Conservation (phyloP, 1,140 invertebrate species). For the Archivesica marissinica region DNA sequence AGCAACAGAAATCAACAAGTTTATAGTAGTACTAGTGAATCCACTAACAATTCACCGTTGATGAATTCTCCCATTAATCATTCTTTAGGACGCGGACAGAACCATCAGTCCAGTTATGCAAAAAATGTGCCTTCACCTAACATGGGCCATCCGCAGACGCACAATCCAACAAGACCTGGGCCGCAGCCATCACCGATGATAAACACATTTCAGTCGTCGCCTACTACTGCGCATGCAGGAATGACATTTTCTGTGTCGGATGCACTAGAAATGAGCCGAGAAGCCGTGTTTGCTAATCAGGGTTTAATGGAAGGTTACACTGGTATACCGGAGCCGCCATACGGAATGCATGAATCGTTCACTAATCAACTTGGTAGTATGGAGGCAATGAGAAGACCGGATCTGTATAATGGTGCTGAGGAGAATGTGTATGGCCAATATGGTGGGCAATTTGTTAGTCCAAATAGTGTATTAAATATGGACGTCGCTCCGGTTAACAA, state of each 20-base stretch:
- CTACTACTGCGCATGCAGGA: constrained; percentile 27
- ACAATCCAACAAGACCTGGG: background rate
- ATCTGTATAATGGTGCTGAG: constrained; percentile 52
- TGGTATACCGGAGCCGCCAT: background rate
- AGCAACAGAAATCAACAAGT: constrained; percentile 48
- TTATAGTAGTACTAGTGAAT: background rate
- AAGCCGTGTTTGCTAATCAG: constrained; percentile 48
- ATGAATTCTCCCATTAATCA: constrained; percentile 36
- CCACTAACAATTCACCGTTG: constrained; percentile 51
- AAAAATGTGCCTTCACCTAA: constrained; percentile 43
- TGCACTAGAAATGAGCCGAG: constrained; percentile 53
- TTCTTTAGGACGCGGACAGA: background rate
- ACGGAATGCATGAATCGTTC: constrained; percentile 40
- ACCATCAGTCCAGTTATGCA: constrained; percentile 45
- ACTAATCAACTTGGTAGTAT: constrained; percentile 41
- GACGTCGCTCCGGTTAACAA: constrained; percentile 16
- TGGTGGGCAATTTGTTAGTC: constrained; percentile 53
- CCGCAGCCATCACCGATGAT: constrained; percentile 55
- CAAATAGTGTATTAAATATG: constrained; percentile 53
- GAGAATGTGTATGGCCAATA: constrained; percentile 46
- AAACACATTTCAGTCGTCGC: constrained; percentile 33
- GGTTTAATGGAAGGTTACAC: constrained; percentile 33
- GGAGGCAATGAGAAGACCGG: constrained; percentile 9
- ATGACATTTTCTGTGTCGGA: constrained; percentile 54
- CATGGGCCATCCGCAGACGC: constrained; percentile 6